Percentiles rank a stretch among this genome's conserved stretches.
These are phyloP conservation scores for Cephus runcator DNA, from an alignment of 2,888 invertebrate species.

Conservation along the genomic window DNA sequence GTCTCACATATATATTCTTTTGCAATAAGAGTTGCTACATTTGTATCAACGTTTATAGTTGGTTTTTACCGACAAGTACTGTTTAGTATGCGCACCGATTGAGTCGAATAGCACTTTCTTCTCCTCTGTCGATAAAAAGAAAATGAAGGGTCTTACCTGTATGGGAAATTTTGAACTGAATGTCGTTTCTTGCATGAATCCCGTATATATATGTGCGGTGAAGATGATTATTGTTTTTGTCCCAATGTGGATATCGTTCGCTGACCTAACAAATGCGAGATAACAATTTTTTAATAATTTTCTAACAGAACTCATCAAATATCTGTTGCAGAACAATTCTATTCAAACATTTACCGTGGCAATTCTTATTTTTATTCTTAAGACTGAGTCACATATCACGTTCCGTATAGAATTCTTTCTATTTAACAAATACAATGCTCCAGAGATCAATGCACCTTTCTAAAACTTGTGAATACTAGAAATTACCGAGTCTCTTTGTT, in stretches of 20 bases:
- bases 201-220: background rate
- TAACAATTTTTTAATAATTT: background rate
- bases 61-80: background rate
- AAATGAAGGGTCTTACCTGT: background rate
- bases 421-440: background rate
- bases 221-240: background rate
- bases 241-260: background rate
- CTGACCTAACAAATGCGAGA: background rate
- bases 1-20: too few species aligned
- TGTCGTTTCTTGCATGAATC: background rate
- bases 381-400: background rate
- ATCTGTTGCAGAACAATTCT: background rate
- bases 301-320: background rate
- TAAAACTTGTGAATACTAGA: background rate
- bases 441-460: background rate
- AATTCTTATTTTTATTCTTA: background rate
- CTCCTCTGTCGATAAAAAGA: background rate
- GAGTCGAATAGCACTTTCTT: background rate
- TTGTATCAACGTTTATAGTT: background rate
- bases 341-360: background rate
- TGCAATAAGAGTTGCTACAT: background rate
- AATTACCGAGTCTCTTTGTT: background rate
- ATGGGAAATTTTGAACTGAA: background rate
- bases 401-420: background rate
- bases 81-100: background rate